Evolutionary conservation across 2,113 vertebrate genomes (phyloP), one percentile per base, ranked within the genome.

Genomic region (Lutjanus erythropterus): DNA sequence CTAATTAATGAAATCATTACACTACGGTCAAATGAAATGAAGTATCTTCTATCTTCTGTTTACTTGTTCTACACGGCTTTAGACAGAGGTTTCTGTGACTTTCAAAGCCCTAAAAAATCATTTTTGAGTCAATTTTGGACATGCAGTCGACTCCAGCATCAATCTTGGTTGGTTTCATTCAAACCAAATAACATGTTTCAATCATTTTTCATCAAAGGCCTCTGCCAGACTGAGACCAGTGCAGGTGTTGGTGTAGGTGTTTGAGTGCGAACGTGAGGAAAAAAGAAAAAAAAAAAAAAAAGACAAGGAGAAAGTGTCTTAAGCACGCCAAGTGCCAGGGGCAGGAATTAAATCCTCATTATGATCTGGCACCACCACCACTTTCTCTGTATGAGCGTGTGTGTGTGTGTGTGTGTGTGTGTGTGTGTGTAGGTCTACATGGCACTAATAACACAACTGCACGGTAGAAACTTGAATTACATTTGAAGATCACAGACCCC

Each of bases 301-400:
- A 27, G 4, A 66, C 53, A 52, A 87, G 64, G 46, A 71, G 53
- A 83, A 68, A 73, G 53, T 19, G 23, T 84, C 35, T 81, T 37
- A 19, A 73, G 65, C 14, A 61, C 1, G 85, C 89, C 90, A 92
- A 89, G 60, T 86, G 92, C 92, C 86, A 85, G 81, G 33, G 81
- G 89, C 86, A 84, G 74, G 81, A 91, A 91, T 90, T 88, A 91
- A 89, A 90, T 84, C 68, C 85, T 91, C 91, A 91, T 90, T 90
- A 92, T 61, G 78, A 83, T 72, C 84, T 90, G 91, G 89, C 85
- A 88, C 21, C 69, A 70, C 52, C 49, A 81, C 29, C 66, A 60
- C 50, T 52, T 35, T 80, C 61, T 59, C 39, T 62, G 42, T 74
- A 19, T 52, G 15, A 7, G 18, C 6, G 23, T 35, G 33, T 35